Percentiles rank a stretch among this genome's conserved stretches.
phyloP scores from a whole-genome alignment of 2,113 vertebrate genomes.

The Beaufortia kweichowensis region DNA sequence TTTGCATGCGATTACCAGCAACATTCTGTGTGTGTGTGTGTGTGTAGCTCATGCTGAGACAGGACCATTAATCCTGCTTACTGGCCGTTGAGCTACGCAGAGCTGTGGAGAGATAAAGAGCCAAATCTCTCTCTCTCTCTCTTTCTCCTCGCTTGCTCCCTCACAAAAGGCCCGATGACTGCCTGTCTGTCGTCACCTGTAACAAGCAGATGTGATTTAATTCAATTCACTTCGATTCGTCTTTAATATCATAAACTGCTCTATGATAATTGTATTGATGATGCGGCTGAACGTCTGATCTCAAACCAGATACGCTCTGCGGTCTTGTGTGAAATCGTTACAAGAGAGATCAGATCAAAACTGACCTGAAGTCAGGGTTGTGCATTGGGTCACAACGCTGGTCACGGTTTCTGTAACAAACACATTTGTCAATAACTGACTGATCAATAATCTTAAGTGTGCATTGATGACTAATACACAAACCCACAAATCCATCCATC shows the following conservation, averaged over 20 bases:
- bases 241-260: conserved; percentile 29
- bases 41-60: conserved; percentile 54
- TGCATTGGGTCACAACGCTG: neutral
- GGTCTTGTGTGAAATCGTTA: conserved; percentile 6
- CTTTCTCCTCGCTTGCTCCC: neutral
- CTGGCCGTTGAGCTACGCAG: conserved; percentile 50
- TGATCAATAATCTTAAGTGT: conserved; percentile 28
- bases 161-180: neutral
- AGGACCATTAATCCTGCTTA: conserved; percentile 59
- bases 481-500: neutral
- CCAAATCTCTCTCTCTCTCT: conserved; percentile 44
- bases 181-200: conserved; percentile 37
- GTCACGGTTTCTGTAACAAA: conserved; percentile 23
- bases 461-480: conserved; percentile 18
- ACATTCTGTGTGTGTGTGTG: conserved; percentile 43
- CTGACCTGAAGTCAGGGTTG: neutral
- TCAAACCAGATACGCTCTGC: neutral
- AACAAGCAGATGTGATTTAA: conserved; percentile 38
- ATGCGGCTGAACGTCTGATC: conserved; percentile 3
- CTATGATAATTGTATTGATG: conserved; percentile 36
- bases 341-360: conserved; percentile 17
- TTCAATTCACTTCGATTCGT: conserved; percentile 27
- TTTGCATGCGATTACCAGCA: conserved; percentile 33
- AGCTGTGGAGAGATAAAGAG: conserved; percentile 56
- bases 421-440: conserved; percentile 22